Conservation (phyloP, 1,140 invertebrate species). For the Elymnias hypermnestra region DNA sequence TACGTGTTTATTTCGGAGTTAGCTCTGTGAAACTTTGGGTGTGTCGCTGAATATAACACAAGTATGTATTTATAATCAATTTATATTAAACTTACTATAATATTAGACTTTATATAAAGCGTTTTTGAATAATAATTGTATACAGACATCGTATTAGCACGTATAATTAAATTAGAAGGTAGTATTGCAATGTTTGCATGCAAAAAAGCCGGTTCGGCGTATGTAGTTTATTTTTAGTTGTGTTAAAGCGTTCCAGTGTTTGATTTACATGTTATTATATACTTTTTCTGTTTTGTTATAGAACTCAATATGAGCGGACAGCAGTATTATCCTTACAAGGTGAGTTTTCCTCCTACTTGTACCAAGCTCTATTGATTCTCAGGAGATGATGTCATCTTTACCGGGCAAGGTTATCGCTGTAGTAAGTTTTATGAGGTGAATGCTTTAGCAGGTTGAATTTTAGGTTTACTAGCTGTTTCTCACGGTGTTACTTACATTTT, state of each 20-base stretch:
- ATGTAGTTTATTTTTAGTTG: constrained; percentile 55
- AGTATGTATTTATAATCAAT: constrained; percentile 45
- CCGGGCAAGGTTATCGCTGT: constrained; percentile 44
- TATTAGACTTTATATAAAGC: not conserved
- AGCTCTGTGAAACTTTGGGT: constrained; percentile 35
- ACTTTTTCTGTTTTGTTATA: constrained; percentile 44
- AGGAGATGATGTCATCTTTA: constrained; percentile 69
- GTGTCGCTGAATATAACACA: constrained; percentile 47
- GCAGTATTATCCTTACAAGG: constrained; percentile 76
- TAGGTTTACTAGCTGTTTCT: no score
- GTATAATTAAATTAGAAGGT: constrained; percentile 1
- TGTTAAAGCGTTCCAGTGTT: constrained; percentile 31
- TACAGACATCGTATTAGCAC: not conserved
- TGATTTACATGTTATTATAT: constrained; percentile 25
- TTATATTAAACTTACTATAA: not conserved
- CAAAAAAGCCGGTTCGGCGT: constrained; percentile 54
- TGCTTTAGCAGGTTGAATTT: constrained; percentile 14
- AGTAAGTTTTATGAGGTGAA: constrained; percentile 20
- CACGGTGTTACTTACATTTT: no score
- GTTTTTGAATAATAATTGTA: no score
- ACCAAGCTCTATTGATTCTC: constrained; percentile 52
- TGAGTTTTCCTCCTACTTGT: constrained; percentile 61
- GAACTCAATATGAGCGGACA: constrained; percentile 70
- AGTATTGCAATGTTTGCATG: constrained; percentile 40
- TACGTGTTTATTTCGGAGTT: constrained; percentile 64